Conservation (phyloP, 1,140 invertebrate genomes). For the Nixonia krombeini region DNA sequence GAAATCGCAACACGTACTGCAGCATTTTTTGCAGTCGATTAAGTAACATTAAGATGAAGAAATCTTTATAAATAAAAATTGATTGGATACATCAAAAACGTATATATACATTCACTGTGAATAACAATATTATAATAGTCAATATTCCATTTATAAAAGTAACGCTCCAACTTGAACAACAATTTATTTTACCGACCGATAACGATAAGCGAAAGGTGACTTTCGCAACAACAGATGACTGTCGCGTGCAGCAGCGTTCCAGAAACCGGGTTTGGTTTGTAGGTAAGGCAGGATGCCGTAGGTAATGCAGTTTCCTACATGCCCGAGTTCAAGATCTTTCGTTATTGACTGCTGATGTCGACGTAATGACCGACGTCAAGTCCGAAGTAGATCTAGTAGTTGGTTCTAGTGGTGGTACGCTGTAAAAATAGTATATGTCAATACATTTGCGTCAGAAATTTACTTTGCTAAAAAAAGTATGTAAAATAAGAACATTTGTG, state of each 20-base stretch:
- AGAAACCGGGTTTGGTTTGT: conserved; percentile 1
- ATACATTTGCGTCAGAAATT: background rate
- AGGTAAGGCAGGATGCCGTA: conserved; percentile 40
- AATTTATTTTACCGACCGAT: no score
- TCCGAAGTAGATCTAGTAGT: conserved; percentile 57
- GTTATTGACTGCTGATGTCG: conserved; percentile 57
- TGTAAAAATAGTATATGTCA: conserved; percentile 40
- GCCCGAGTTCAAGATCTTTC: conserved; percentile 52
- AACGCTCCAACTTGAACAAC: no score
- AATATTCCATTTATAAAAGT: no score
- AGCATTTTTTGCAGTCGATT: no score
- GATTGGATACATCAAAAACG: no score
- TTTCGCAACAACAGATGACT: conserved; percentile 22
- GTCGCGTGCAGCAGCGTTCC: conserved; percentile 16
- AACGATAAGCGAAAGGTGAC: no score
- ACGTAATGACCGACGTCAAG: conserved; percentile 61
- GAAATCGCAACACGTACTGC: no score
- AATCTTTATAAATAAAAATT: no score
- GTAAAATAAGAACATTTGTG: no score
- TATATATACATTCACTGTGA: no score
- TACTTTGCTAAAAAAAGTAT: background rate
- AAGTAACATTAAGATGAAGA: no score
- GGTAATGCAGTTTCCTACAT: conserved; percentile 29
- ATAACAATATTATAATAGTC: no score
- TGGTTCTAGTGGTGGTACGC: conserved; percentile 68